Conservation (phyloP, 2,797 vertebrate genomes). For the Tiaroga cobitis region DNA sequence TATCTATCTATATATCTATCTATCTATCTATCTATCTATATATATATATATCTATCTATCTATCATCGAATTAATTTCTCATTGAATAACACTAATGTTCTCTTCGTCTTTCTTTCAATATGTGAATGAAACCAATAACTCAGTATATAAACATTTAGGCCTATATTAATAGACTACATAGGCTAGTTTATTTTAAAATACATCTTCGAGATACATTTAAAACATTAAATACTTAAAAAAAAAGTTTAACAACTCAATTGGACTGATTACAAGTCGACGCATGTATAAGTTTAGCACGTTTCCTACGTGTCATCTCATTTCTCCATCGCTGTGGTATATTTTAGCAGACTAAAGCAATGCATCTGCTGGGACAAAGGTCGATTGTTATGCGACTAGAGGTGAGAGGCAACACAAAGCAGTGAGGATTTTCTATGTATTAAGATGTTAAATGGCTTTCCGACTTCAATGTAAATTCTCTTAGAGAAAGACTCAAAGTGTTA, state of each 20-base stretch:
- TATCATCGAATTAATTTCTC: too few relatives aligned
- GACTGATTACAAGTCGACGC: neutral
- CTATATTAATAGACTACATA: neutral
- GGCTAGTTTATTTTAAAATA: neutral
- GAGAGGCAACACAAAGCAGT: constrained; percentile 60
- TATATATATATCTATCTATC: neutral
- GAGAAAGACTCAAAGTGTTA: constrained; percentile 80
- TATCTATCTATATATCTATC: neutral
- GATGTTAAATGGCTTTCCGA: constrained; percentile 81
- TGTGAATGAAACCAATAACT: neutral
- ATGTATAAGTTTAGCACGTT: constrained; percentile 8
- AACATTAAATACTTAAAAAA: too few relatives aligned
- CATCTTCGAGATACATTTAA: neutral
- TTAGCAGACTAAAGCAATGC: constrained; percentile 45
- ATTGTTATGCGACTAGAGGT: constrained; percentile 60
- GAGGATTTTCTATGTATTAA: constrained; percentile 72
- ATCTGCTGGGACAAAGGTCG: constrained; percentile 52
- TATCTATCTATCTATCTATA: neutral
- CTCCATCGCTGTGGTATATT: constrained; percentile 24
- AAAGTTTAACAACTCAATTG: neutral
- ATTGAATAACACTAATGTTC: neutral
- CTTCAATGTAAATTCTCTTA: constrained; percentile 78
- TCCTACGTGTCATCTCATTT: constrained; percentile 18
- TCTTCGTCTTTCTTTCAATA: neutral
- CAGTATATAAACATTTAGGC: neutral